Percentiles rank a stretch among this genome's conserved stretches.
Evolutionary conservation across 2,888 invertebrate species (phyloP).

Genomic region (Rhaphigaster nebulosa): DNA sequence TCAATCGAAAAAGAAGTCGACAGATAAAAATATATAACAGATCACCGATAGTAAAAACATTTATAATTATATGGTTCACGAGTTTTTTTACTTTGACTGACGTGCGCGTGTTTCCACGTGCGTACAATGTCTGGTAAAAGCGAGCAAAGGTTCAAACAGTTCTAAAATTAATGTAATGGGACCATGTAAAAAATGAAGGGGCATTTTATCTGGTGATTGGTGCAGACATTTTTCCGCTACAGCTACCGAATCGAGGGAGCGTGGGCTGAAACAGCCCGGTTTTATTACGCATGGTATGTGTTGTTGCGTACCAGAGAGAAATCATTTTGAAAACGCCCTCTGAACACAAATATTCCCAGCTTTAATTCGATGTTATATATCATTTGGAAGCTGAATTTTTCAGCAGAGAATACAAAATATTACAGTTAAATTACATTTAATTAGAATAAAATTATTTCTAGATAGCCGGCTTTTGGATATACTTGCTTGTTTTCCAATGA

Average conservation of each 20-base stretch:
- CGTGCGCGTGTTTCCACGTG: too few species aligned
- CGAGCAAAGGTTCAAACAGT: too few species aligned
- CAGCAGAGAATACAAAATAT: background rate
- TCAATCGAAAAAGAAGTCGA: too few species aligned
- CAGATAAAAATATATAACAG: too few species aligned
- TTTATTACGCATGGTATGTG: conserved; percentile 3
- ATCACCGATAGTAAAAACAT: too few species aligned
- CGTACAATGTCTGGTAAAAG: too few species aligned
- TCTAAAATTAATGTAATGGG: background rate
- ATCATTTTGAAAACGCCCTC: background rate
- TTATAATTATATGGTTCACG: too few species aligned
- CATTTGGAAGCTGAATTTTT: background rate
- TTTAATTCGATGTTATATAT: background rate
- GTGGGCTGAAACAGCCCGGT: background rate
- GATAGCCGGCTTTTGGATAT: too few species aligned
- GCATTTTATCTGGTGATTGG: background rate
- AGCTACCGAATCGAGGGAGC: background rate
- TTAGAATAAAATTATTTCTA: background rate
- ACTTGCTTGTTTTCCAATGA: too few species aligned
- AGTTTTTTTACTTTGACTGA: too few species aligned
- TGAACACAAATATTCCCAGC: background rate
- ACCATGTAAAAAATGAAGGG: background rate
- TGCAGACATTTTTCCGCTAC: background rate
- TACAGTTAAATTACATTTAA: too few species aligned
- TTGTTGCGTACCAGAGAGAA: background rate